A percentile compares a stretch with the other conserved stretches of the same genome.
Conservation (phyloP, 2,113 vertebrate species). For the Hippocampus guttulatus region DNA sequence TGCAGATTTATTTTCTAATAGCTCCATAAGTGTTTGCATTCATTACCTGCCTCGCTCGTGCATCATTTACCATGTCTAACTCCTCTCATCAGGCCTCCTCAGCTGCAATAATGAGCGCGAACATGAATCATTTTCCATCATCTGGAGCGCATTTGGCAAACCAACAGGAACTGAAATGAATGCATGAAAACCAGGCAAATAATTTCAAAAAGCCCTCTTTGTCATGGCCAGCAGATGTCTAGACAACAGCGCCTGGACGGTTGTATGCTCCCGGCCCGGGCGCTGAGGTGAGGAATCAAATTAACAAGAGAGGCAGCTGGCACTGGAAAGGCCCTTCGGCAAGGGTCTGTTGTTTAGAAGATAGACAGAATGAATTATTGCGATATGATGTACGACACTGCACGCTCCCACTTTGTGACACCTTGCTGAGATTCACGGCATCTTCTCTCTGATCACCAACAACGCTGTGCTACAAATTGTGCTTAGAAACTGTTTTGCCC, state of each 20-base stretch:
- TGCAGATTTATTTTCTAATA: background rate
- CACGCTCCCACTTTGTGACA: conserved; percentile 34
- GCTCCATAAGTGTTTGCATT: background rate
- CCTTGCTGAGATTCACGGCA: conserved; percentile 16
- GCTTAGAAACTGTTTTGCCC: conserved; percentile 12
- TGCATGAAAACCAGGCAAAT: conserved; percentile 10
- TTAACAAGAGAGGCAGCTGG: conserved; percentile 62
- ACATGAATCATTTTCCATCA: conserved; percentile 12
- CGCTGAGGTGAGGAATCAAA: conserved; percentile 54
- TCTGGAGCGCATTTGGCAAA: conserved; percentile 17
- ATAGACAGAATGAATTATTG: conserved; percentile 50
- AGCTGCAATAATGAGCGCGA: conserved; percentile 1
- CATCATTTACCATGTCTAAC: conserved; percentile 9
- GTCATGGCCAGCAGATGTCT: conserved; percentile 35
- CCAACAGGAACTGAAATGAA: conserved; percentile 9
- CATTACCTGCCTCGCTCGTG: background rate
- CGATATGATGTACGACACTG: conserved; percentile 42
- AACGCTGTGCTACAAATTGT: conserved; percentile 3
- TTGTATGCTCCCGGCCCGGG: conserved; percentile 25
- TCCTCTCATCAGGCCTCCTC: conserved; percentile 4
- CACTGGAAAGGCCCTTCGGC: conserved; percentile 37
- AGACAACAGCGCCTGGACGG: conserved; percentile 35
- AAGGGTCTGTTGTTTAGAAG: conserved; percentile 49
- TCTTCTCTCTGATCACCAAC: conserved; percentile 10
- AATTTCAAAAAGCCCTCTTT: conserved; percentile 34